Conservation (phyloP, 2,888 invertebrate genomes). For the Bombylius major region DNA sequence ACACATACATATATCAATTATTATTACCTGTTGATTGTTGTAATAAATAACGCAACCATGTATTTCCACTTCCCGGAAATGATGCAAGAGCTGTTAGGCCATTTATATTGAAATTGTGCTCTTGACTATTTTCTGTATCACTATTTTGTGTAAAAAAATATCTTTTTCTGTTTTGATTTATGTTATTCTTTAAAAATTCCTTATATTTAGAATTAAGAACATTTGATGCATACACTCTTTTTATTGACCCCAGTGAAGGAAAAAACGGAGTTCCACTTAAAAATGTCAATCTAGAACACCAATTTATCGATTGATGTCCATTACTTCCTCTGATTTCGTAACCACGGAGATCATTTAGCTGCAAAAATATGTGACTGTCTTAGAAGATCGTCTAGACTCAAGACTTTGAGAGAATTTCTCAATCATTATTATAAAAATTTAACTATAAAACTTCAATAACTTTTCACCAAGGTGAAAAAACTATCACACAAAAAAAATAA, state of each 20-base stretch:
- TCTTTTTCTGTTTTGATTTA: neutral
- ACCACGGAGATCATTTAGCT: conserved; percentile 20
- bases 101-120: neutral
- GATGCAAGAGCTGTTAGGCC: conserved; percentile 50
- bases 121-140: neutral
- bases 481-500: too few species aligned
- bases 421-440: too few species aligned
- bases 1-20: neutral
- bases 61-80: conserved; percentile 76
- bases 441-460: too few species aligned
- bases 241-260: neutral
- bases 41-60: conserved; percentile 65
- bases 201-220: neutral
- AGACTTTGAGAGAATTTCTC: too few species aligned
- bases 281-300: conserved; percentile 34
- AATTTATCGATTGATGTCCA: conserved; percentile 31
- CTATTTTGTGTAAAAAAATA: neutral
- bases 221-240: conserved; percentile 1
- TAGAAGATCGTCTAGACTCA: too few species aligned
- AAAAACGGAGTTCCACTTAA: conserved; percentile 6
- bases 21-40: conserved; percentile 61
- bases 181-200: neutral
- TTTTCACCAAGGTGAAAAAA: too few species aligned
- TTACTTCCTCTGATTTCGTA: conserved; percentile 28
- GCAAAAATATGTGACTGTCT: neutral